A percentile compares a stretch with the other conserved stretches of the same genome.
These are phyloP conservation scores for Proctacanthus coquilletti DNA, from an alignment of 1,140 invertebrate genomes.

Conservation along the genomic window DNA sequence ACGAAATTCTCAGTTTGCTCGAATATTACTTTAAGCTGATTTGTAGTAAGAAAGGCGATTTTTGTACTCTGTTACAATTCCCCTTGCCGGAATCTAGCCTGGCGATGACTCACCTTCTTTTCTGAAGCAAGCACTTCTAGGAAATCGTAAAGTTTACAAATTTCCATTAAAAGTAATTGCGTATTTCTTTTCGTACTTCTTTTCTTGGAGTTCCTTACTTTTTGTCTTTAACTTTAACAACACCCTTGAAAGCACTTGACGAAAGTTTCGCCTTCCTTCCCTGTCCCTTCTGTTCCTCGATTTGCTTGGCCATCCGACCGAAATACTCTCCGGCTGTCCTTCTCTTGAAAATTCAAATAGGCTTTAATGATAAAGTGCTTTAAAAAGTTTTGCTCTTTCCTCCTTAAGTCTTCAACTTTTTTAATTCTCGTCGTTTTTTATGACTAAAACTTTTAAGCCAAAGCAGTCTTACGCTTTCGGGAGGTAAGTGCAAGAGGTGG, in stretches of 20 bases:
- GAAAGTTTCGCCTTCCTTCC: neutral
- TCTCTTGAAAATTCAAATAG: neutral
- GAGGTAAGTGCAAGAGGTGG: too few relatives aligned
- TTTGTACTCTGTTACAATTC: too few relatives aligned
- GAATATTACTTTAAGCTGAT: too few relatives aligned
- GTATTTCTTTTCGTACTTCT: neutral
- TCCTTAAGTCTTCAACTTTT: neutral
- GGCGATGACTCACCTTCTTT: too few relatives aligned
- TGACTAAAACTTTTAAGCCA: neutral
- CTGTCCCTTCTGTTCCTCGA: too few relatives aligned
- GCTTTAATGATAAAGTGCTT: constrained; percentile 1
- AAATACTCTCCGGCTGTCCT: neutral
- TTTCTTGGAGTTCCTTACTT: neutral
- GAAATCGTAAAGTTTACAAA: constrained; percentile 1
- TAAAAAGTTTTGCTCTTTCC: neutral
- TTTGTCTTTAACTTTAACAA: neutral
- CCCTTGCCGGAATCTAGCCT: too few relatives aligned
- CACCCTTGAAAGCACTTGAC: constrained; percentile 1
- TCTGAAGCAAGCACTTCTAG: too few relatives aligned
- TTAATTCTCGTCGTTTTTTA: constrained; percentile 1
- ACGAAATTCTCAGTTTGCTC: too few relatives aligned
- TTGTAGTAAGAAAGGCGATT: too few relatives aligned
- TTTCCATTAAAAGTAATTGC: constrained; percentile 1
- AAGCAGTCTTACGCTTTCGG: neutral
- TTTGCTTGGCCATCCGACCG: neutral